These are phyloP conservation scores for Ahaetulla prasina DNA, from an alignment of 2,113 vertebrate genomes.

Conservation along the genomic window DNA sequence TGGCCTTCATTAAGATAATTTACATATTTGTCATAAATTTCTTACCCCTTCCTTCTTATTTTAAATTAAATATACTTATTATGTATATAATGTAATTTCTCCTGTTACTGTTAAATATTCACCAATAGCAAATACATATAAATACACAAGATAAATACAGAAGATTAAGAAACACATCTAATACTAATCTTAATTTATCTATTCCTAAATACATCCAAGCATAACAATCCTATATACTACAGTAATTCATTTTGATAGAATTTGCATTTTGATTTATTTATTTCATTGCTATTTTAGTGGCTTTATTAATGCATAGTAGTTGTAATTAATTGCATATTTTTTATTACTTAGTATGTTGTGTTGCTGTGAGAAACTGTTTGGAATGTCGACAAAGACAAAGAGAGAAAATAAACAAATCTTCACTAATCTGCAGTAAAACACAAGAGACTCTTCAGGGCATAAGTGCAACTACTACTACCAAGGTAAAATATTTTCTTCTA, in stretches of 20 bases:
- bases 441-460: constrained; percentile 79
- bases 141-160: neutral
- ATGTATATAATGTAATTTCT: neutral
- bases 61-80: neutral
- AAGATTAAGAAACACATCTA: neutral
- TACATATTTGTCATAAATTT: neutral
- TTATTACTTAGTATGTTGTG: constrained; percentile 85
- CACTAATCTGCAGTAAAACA: constrained; percentile 74
- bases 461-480: constrained; percentile 65
- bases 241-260: neutral
- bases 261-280: neutral
- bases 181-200: neutral
- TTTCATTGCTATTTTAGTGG: neutral
- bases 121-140: neutral
- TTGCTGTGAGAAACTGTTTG: constrained; percentile 92
- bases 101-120: neutral
- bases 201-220: neutral
- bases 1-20: neutral
- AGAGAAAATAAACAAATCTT: constrained; percentile 74
- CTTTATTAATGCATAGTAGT: neutral
- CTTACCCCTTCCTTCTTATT: neutral
- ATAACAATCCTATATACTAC: neutral
- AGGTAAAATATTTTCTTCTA: constrained; percentile 70
- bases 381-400: constrained; percentile 90
- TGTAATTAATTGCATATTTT: constrained; percentile 19